phyloP scores from a whole-genome alignment of 2,888 invertebrate genomes.

The Bembecia ichneumoniformis region DNA sequence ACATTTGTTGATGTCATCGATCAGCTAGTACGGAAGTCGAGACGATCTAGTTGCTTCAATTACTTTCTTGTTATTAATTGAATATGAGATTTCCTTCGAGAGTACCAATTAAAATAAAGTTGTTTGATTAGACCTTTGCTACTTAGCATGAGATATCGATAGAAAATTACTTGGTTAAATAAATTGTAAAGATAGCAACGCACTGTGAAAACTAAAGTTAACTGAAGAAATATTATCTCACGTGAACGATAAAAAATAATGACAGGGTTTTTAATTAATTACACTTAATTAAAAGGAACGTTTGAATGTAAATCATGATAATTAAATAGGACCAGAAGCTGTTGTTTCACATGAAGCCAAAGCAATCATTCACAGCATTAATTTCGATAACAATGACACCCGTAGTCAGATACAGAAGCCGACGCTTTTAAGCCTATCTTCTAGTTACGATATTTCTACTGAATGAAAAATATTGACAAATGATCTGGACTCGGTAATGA shows the following conservation, averaged over 20 bases:
- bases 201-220: conserved; percentile 19
- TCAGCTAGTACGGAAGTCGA: conserved; percentile 29
- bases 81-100: conserved; percentile 38
- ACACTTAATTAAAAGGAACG: not conserved
- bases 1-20: conserved; percentile 38
- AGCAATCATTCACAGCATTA: conserved; percentile 63
- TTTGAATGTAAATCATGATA: not conserved
- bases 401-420: conserved; percentile 52
- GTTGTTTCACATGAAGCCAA: conserved; percentile 39
- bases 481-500: conserved; percentile 30
- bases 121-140: conserved; percentile 49
- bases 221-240: conserved; percentile 19
- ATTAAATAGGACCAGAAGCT: conserved; percentile 9
- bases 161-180: conserved; percentile 42
- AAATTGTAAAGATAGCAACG: conserved; percentile 31
- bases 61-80: conserved; percentile 50
- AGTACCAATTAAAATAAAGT: conserved; percentile 47
- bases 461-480: conserved; percentile 43
- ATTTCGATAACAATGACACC: conserved; percentile 63
- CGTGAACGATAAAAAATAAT: not conserved
- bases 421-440: conserved; percentile 61
- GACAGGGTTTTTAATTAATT: not conserved
- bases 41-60: conserved; percentile 31
- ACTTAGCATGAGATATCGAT: conserved; percentile 40
- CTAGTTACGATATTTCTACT: conserved; percentile 35